Evolutionary conservation across 1,140 invertebrate genomes (phyloP).

Genomic region (Zelostemma sp.): DNA sequence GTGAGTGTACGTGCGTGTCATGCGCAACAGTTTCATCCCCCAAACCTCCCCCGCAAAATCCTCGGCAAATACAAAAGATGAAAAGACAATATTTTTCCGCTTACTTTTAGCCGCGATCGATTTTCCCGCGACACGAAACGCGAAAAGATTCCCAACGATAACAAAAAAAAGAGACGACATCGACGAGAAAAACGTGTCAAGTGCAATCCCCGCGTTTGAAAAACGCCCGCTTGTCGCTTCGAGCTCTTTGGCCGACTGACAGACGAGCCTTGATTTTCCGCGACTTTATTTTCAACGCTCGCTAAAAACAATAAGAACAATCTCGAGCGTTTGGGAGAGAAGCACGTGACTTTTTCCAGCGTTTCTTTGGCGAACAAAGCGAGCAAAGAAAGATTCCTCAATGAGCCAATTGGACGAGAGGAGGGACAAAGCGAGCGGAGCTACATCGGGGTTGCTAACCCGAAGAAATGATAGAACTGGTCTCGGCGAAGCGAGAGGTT

Average conservation of each 20-base stretch:
- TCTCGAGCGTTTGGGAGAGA: background rate
- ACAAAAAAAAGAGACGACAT: no score
- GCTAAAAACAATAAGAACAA: background rate
- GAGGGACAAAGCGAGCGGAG: conserved; percentile 6
- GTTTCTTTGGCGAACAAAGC: background rate
- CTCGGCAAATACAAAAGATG: conserved; percentile 15
- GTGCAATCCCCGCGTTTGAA: background rate
- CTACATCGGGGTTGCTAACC: conserved; percentile 6
- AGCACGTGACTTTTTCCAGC: background rate
- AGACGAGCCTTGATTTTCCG: background rate
- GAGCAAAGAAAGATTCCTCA: background rate
- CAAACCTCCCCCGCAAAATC: background rate
- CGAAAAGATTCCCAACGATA: background rate
- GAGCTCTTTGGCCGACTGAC: background rate
- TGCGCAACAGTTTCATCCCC: conserved; percentile 49
- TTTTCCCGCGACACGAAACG: background rate
- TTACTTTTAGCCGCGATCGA: background rate
- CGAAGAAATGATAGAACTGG: conserved; percentile 5
- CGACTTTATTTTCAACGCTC: background rate
- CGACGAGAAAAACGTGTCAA: background rate
- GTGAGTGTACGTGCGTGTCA: conserved; percentile 59
- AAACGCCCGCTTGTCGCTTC: background rate
- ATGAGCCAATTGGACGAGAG: conserved; percentile 2
- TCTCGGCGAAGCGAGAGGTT: background rate
- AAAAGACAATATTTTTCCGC: conserved; percentile 7